Base-by-base conservation (phyloP, 2,797 vertebrate genomes). In the Melanotaenia trifasciata region DNA sequence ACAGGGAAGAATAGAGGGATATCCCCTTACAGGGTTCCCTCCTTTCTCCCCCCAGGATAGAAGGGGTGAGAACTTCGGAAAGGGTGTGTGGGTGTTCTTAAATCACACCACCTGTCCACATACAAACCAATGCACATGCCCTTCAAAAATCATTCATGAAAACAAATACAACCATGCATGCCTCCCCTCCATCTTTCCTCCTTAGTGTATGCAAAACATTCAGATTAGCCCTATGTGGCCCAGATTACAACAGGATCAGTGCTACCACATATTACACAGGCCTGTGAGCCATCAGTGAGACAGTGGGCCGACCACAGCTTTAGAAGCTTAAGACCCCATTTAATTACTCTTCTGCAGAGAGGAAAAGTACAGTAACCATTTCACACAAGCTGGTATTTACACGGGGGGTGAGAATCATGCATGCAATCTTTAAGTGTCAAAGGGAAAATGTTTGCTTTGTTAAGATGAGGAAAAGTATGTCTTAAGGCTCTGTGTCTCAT, bases 1-100 rank as follows among this genome's bases (percentile, higher is more conserved):
- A 72, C 84, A 66, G 86, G 92, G 89, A 94, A 95, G 93, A 95
- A 95, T 95, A 90, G 93, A 94, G 94, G 94, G 94, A 95, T 95
- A 95, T 95, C 94, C 95, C 93, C 90, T 95, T 93, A 91, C 93
- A 92, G 81, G 79, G 84, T 84, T 91, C 79, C 92, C 94, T 94
- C 94, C 94, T 94, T 94, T 94, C 30, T 91, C 66, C 93, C 93
- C 92, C 88, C 81, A 83, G 93, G 94, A 91, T 76, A 86, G 85
- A 90, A 67, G 71, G 80, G 89, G 79, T 87, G 86, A 87, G 78
- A 90, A 88, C 85, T 84, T 89, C 56, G 83, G 78, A 84, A 84
- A 83, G 77, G 67, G 80, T 66, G 66, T 70, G 73, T 79, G 70
- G 76, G 67, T 24, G 53, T 9, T 76, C 40, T 78, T 90, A 84